Evolutionary conservation across 2,888 invertebrate species (phyloP), one percentile per base, ranked within the genome.

Genomic region (Agonum fuliginosum): DNA sequence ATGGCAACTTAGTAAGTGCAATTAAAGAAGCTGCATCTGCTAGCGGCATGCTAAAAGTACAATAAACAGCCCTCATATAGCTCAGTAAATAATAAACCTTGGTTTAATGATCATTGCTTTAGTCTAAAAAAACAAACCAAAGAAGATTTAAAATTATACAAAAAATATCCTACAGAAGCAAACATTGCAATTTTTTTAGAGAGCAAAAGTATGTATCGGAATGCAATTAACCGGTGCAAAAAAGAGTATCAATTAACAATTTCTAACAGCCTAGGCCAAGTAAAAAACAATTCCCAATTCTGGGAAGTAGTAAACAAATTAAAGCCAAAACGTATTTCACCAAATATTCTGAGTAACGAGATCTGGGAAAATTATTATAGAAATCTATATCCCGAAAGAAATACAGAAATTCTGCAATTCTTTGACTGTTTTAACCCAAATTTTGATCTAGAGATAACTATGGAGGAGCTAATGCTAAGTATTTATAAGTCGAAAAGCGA

Each of bases 401-500:
- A 14, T 17, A 43, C 43, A 5, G 14, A 2, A 17, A 5, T 43
- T 14, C 17, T 14, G 4, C 12, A 14, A 14, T 43, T 43, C 14
- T 14, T 14, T 14, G 43, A 43, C 14, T 12, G 43, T 17, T 6
- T 43, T 2, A 19, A 69, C n/a, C 69, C 43, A 19, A 10, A 19
- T 5, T 12, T 43, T 6, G 69, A 69, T 43, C 19, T 8, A 19
- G 10, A 5, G 3, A 69, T 69, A 10, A n/a, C 69, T 6, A 20
- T 69, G 37, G 69, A 69, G 3, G 43, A 69, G 14, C 2, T 69
- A 2, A 19, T 10, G 20, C 37, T 30, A 5, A 20, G 20, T 3
- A n/a, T 78, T 6, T 74, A 72, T 14, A 17, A 6, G 1, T 6
- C 76, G 3, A 81, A 80, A 72, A 24, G 24, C 1, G 65, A 72